Evolutionary conservation across 2,113 vertebrate genomes (phyloP).

Genomic region (Barnardius zonarius): DNA sequence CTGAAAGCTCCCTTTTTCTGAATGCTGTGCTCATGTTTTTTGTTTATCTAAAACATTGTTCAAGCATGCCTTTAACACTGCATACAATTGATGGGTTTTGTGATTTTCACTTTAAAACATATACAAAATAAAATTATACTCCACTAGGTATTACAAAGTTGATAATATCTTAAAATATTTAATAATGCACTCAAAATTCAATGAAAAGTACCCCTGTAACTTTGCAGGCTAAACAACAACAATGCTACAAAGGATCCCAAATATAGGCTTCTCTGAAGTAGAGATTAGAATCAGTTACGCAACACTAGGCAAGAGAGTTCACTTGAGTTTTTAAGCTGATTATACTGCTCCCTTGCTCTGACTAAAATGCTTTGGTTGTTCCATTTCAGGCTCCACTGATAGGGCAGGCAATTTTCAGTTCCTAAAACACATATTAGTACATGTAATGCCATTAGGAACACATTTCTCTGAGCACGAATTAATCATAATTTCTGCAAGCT

Average conservation of each 20-base stretch:
- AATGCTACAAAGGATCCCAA: background rate
- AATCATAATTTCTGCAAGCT: background rate
- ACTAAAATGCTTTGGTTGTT: background rate
- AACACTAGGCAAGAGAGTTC: background rate
- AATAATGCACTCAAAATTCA: background rate
- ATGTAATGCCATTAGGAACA: background rate
- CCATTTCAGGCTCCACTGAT: background rate
- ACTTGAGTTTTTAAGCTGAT: background rate
- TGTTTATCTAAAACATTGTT: slow-evolving; percentile 7
- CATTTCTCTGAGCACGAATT: background rate
- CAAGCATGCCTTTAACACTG: background rate
- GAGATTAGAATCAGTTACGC: background rate
- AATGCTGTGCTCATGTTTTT: background rate
- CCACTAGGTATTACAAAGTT: background rate
- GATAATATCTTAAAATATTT: background rate
- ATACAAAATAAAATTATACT: slow-evolving; percentile 6
- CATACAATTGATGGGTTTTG: background rate
- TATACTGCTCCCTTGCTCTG: background rate
- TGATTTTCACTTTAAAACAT: background rate
- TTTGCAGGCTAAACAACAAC: background rate
- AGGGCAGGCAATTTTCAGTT: background rate
- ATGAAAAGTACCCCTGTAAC: background rate
- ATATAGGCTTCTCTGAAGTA: background rate
- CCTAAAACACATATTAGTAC: background rate
- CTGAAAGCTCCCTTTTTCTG: background rate